Conservation (phyloP, 2,797 vertebrate genomes). For the Lutjanus argentimaculatus region DNA sequence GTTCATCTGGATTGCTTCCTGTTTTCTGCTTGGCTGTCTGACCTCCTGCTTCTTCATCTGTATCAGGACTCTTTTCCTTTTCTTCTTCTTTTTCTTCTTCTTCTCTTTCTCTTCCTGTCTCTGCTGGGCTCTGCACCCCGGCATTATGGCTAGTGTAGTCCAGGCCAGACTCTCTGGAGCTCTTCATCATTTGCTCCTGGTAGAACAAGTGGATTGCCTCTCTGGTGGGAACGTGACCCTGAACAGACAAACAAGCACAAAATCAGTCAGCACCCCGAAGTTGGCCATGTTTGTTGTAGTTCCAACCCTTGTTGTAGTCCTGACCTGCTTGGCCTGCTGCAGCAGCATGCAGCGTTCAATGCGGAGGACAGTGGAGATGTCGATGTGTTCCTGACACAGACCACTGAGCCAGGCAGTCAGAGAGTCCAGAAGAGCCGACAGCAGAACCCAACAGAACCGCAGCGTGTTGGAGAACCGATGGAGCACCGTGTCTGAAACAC, state of each 20-base stretch:
- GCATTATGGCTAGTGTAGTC: conserved; percentile 71
- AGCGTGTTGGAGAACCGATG: conserved; percentile 93
- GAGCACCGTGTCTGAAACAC: conserved; percentile 90
- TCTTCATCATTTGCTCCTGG: conserved; percentile 91
- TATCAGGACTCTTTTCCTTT: not conserved
- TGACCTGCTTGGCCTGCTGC: conserved; percentile 93
- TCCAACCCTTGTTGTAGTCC: not conserved
- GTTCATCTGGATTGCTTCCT: not conserved
- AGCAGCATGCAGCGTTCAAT: conserved; percentile 96
- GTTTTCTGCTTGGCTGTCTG: not conserved
- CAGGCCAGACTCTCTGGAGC: conserved; percentile 89
- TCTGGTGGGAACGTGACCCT: conserved; percentile 92
- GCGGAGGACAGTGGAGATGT: conserved; percentile 94
- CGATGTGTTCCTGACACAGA: conserved; percentile 93
- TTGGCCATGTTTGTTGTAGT: not conserved
- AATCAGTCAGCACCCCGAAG: not conserved
- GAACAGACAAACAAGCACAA: conserved; percentile 44
- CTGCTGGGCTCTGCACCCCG: not conserved
- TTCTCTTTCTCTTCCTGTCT: not conserved
- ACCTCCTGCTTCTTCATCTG: not conserved
- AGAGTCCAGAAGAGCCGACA: conserved; percentile 93
- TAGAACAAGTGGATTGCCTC: conserved; percentile 94
- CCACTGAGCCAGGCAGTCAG: conserved; percentile 95
- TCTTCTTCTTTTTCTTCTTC: not conserved
- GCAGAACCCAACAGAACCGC: conserved; percentile 95